Base-by-base conservation (phyloP, 1,140 invertebrate genomes). In the Anthonomus grandis region DNA sequence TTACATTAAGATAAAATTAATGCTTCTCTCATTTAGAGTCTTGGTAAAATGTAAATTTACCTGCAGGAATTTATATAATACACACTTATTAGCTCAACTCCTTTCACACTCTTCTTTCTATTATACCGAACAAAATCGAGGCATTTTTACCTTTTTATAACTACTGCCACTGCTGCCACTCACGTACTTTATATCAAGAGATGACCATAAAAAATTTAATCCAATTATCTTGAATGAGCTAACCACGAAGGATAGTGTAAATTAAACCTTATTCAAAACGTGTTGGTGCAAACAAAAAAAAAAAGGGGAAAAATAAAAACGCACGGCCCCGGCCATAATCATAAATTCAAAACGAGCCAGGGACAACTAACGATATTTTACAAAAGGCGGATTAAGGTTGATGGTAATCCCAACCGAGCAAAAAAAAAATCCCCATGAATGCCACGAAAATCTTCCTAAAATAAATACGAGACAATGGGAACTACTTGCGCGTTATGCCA, bases 401-500 rank as follows among this genome's bases (percentile, higher is more conserved):
- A 61, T 60, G 57, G 55, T 69, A 69, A 69, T 69, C 67, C 64
- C 44, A 38, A n/a, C 47, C 39, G n/a, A n/a, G n/a, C n/a, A n/a
- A n/a, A n/a, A n/a, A n/a, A 65, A 68, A 69, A 69, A 67, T 62
- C 47, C 63, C 63, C 60, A 69, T 69, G 67, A 69, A 69, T 68
- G 49, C 64, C 52, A 59, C 59, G 48, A 54, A 49, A 55, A 53
- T 59, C 66, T 62, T 70, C 64, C 68, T 69, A 69, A 70, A 69
- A 70, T 70, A 70, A 70, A 70, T 70, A 70, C 52, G 57, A 13
- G 37, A 70, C 65, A 70, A 70, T 55, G 55, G 63, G 34, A 38
- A 52, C 65, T 66, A 69, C 65, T 70, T 67, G 66, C 68, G 67
- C 67, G 69, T 69, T n/a, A n/a, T 68, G 66, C 68, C 62, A 65